phyloP scores from a whole-genome alignment of 1,140 invertebrate genomes.

The Hestina assimilis region DNA sequence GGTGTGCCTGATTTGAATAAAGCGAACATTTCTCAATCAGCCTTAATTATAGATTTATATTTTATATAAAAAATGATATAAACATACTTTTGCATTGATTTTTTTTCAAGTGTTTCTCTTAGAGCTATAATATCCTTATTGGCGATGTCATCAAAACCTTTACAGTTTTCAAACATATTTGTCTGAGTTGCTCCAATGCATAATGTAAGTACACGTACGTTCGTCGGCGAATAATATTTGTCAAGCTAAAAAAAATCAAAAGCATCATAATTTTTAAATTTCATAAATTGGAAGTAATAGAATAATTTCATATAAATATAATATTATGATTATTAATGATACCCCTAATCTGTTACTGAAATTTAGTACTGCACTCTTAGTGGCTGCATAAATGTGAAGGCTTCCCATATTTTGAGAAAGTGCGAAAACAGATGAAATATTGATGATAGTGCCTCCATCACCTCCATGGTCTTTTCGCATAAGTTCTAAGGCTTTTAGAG shows the following conservation, averaged over 20 bases:
- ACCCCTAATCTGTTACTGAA: slow-evolving; percentile 76
- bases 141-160: not conserved
- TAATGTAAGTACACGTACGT: slow-evolving; percentile 71
- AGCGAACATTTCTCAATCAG: too few relatives aligned
- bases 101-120: not conserved
- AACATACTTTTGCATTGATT: not conserved
- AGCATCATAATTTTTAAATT: not conserved
- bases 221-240: slow-evolving; percentile 68
- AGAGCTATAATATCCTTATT: not conserved
- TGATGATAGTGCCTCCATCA: slow-evolving; percentile 81
- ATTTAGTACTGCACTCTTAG: slow-evolving; percentile 81
- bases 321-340: slow-evolving; percentile 11
- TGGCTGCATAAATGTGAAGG: slow-evolving; percentile 79
- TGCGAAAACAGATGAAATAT: slow-evolving; percentile 80
- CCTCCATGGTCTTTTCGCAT: slow-evolving; percentile 80
- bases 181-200: slow-evolving; percentile 74
- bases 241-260: not conserved
- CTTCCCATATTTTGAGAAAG: slow-evolving; percentile 51
- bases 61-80: not conserved
- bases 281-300: not conserved
- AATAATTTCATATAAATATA: too few relatives aligned
- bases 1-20: too few relatives aligned
- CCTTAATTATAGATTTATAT: too few relatives aligned
- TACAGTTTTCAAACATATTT: not conserved
- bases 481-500: slow-evolving; percentile 49